Conservation (phyloP, 2,888 invertebrate species). For the Sphaerophoria taeniata region DNA sequence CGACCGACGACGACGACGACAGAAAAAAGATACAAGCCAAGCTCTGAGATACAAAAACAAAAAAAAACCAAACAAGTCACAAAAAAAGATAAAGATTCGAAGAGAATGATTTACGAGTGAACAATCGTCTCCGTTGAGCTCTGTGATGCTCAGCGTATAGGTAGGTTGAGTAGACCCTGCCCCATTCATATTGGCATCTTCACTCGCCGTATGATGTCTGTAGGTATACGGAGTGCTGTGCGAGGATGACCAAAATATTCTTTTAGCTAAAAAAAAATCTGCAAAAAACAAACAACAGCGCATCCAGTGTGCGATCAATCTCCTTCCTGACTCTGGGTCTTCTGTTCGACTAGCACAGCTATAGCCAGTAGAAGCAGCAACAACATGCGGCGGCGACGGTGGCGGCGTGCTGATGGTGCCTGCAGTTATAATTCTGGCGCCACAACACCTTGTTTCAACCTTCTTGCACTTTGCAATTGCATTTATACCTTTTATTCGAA, state of each 20-base stretch:
- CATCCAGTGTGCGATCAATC: slow-evolving; percentile 73
- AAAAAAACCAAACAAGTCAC: slow-evolving; percentile 31
- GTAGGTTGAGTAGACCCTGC: slow-evolving; percentile 72
- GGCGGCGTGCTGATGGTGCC: slow-evolving; percentile 62
- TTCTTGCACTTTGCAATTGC: slow-evolving; percentile 72
- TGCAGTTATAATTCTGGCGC: slow-evolving; percentile 75
- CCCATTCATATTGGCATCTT: slow-evolving; percentile 74
- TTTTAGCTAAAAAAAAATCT: slow-evolving; percentile 56
- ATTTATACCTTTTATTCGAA: slow-evolving; percentile 25
- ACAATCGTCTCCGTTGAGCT: slow-evolving; percentile 71
- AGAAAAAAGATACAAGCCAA: slow-evolving; percentile 70
- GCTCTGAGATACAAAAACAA: slow-evolving; percentile 45
- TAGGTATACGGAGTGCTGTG: slow-evolving; percentile 34
- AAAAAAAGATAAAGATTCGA: slow-evolving; percentile 68
- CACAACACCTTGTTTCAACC: slow-evolving; percentile 74
- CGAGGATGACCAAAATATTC: slow-evolving; percentile 70
- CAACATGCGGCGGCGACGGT: too few species aligned
- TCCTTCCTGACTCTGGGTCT: slow-evolving; percentile 64
- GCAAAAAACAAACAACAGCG: slow-evolving; percentile 66
- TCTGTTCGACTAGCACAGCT: too few species aligned
- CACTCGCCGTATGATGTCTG: slow-evolving; percentile 69
- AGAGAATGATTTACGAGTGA: slow-evolving; percentile 74
- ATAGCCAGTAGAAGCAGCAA: too few species aligned
- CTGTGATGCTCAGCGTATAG: slow-evolving; percentile 58
- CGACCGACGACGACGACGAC: slow-evolving; percentile 1